Evolutionary conservation across 37 sponge, comb jelly and placozoan genomes (phyloP).

Genomic region (Amphimedon queenslandica): DNA sequence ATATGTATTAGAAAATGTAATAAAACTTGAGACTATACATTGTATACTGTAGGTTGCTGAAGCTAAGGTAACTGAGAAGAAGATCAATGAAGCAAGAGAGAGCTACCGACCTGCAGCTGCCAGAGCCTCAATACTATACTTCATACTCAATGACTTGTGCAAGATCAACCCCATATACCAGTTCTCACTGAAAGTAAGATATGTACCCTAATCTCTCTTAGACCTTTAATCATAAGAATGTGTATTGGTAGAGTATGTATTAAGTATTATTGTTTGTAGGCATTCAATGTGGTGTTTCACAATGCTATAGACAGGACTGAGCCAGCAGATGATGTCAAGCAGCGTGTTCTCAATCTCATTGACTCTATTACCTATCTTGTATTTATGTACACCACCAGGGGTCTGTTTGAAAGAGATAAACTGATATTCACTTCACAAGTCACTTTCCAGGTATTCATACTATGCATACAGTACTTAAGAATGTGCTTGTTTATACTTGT

Average conservation of each 20-base stretch:
- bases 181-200: conserved; percentile 86
- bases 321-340: conserved; percentile 73
- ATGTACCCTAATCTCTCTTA: not conserved
- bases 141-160: conserved; percentile 96
- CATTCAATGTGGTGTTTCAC: conserved; percentile 98
- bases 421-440: conserved; percentile 96
- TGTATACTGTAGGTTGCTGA: conserved; percentile 29
- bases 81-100: conserved; percentile 96
- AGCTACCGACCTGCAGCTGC: conserved; percentile 94
- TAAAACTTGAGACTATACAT: not conserved
- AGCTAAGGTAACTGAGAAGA: conserved; percentile 91
- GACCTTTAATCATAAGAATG: no score
- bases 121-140: conserved; percentile 93
- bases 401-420: conserved; percentile 96
- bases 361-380: conserved; percentile 95
- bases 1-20: not conserved
- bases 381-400: conserved; percentile 93
- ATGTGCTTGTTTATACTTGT: no score
- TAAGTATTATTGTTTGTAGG: no score
- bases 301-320: conserved; percentile 92
- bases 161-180: conserved; percentile 99
- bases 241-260: no score
- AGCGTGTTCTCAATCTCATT: conserved; percentile 86
- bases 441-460: conserved; percentile 78
- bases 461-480: no score